A percentile compares a stretch with the other conserved stretches of the same genome.
Evolutionary conservation across 2,113 vertebrate species (phyloP).

Genomic region (Scytalopus superciliaris): DNA sequence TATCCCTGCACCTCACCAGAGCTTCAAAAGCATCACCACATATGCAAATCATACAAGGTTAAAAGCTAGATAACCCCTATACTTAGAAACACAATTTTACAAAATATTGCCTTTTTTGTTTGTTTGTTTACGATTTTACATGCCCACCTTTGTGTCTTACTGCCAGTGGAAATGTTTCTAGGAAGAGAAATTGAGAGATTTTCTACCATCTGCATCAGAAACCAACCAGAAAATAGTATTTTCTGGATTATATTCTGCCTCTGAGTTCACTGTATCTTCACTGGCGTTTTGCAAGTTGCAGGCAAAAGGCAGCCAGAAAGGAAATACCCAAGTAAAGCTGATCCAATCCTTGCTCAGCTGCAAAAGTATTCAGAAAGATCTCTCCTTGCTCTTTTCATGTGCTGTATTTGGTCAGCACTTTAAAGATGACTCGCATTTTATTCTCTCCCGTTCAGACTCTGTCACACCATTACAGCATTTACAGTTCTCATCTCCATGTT

Average conservation of each 20-base stretch:
- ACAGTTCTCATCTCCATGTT: not conserved
- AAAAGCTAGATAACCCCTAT: not conserved
- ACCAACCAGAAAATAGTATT: not conserved
- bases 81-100: not conserved
- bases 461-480: not conserved
- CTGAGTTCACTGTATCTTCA: not conserved
- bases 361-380: not conserved
- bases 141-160: not conserved
- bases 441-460: not conserved
- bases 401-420: not conserved
- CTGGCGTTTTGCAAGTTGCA: not conserved
- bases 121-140: not conserved
- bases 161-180: not conserved
- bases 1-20: not conserved
- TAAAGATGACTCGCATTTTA: not conserved
- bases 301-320: not conserved
- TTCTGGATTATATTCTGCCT: not conserved
- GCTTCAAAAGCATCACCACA: not conserved
- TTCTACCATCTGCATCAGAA: not conserved
- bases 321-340: not conserved
- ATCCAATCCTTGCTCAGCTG: not conserved
- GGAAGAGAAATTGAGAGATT: not conserved
- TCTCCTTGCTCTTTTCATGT: not conserved
- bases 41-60: not conserved
- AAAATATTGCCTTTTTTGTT: not conserved